Evolutionary conservation across 2,888 invertebrate genomes (phyloP).

Genomic region (Oxyteleia sp.): DNA sequence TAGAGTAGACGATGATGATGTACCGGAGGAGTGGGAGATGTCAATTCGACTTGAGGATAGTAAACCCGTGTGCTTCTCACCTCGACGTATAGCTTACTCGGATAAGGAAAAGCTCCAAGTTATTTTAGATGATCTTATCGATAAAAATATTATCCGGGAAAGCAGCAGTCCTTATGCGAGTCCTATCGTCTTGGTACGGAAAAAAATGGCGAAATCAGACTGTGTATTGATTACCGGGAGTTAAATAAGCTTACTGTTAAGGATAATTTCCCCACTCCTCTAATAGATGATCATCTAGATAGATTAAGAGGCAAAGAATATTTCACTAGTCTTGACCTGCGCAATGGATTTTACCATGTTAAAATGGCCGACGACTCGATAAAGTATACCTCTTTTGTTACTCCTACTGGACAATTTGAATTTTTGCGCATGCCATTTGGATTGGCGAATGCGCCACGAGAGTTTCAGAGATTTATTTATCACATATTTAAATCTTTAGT

Average conservation of each 20-base stretch:
- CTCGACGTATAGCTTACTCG: slow-evolving; percentile 5
- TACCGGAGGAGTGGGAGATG: background rate
- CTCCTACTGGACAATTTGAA: background rate
- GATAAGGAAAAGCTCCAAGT: slow-evolving; percentile 2
- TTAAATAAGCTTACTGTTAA: background rate
- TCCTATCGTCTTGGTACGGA: background rate
- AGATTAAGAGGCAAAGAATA: background rate
- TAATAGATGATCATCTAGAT: background rate
- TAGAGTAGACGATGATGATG: background rate
- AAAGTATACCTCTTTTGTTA: background rate
- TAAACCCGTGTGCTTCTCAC: background rate
- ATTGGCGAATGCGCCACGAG: background rate
- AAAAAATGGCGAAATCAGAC: background rate
- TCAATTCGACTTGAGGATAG: background rate
- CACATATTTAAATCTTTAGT: background rate
- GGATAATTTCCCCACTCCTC: background rate
- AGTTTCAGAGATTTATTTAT: background rate
- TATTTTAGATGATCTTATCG: background rate
- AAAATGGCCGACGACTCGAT: background rate
- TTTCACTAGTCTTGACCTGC: background rate
- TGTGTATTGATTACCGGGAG: background rate
- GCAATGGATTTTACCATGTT: background rate
- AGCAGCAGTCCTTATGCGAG: background rate
- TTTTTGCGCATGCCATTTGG: background rate
- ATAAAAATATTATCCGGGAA: background rate